Evolutionary conservation across 2,797 vertebrate genomes (phyloP).

Genomic region (Dallia pectoralis): DNA sequence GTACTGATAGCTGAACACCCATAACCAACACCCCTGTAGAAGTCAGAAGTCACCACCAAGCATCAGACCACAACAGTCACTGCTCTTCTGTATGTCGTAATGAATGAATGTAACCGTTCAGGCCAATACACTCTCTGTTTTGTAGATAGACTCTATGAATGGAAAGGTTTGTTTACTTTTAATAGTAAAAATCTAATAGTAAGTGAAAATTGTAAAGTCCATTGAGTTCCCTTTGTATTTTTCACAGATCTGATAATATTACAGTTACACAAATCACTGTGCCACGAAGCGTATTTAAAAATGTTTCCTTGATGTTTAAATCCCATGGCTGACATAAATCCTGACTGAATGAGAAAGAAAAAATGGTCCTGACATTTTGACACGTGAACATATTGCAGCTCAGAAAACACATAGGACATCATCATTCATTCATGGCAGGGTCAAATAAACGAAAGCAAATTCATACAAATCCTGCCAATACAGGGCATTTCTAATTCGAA

Average conservation of each 20-base stretch:
- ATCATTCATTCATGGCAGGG: neutral
- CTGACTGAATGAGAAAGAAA: neutral
- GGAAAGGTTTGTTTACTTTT: too few species aligned
- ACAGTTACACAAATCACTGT: neutral
- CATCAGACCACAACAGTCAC: too few species aligned
- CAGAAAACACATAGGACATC: neutral
- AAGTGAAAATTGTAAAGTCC: too few species aligned
- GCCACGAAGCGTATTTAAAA: slow-evolving; percentile 7
- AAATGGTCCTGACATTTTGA: neutral
- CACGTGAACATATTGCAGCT: neutral
- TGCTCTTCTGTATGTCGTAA: too few species aligned
- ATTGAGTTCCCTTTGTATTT: neutral
- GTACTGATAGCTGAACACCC: too few species aligned
- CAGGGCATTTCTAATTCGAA: neutral
- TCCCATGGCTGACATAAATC: neutral
- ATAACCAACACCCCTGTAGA: too few species aligned
- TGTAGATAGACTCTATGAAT: too few species aligned
- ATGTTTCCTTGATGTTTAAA: neutral
- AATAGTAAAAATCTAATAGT: too few species aligned
- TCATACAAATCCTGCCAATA: neutral
- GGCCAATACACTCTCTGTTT: too few species aligned
- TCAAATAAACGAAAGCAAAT: neutral
- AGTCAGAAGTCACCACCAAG: too few species aligned
- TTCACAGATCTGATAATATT: slow-evolving; percentile 12
- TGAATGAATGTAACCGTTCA: too few species aligned